Evolutionary conservation across 2,888 invertebrate genomes (phyloP).

Genomic region (Phyllotreta cruciferae): DNA sequence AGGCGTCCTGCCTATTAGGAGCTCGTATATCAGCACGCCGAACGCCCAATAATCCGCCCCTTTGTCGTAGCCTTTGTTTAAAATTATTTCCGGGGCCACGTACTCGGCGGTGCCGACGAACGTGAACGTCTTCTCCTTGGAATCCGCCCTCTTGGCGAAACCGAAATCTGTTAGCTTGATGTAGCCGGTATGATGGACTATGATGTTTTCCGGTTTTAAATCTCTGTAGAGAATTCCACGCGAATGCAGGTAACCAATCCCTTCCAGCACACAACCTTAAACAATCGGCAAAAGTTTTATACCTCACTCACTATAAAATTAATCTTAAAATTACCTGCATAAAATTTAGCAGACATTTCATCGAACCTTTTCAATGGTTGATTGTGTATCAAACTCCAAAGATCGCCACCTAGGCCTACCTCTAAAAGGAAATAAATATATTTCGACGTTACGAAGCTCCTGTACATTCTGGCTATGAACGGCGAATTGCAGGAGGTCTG

Average conservation of each 20-base stretch:
- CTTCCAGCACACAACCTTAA: conserved; percentile 85
- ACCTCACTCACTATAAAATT: background rate
- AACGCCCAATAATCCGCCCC: conserved; percentile 94
- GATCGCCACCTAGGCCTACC: conserved; percentile 90
- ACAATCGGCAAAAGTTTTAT: background rate
- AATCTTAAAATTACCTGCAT: conserved; percentile 62
- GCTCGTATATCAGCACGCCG: conserved; percentile 85
- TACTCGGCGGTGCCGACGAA: conserved; percentile 95
- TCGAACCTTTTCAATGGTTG: conserved; percentile 70
- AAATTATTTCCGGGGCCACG: conserved; percentile 86
- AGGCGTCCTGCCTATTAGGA: conserved; percentile 85
- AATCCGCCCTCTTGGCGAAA: conserved; percentile 80
- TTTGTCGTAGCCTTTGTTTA: conserved; percentile 81
- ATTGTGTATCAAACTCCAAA: conserved; percentile 88
- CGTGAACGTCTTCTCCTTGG: conserved; percentile 86
- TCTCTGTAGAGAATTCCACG: conserved; percentile 84
- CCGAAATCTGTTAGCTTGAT: conserved; percentile 94
- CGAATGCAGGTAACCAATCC: conserved; percentile 85
- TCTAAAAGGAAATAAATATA: conserved; percentile 94
- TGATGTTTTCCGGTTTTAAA: conserved; percentile 91
- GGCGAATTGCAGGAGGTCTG: conserved; percentile 55
- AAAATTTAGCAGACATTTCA: conserved; percentile 82
- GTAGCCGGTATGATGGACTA: conserved; percentile 83
- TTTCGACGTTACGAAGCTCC: conserved; percentile 87
- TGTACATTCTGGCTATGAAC: conserved; percentile 73